Percentiles rank a stretch among this genome's conserved stretches.
Conservation (phyloP, 2,888 invertebrate species). For the Baronia brevicornis region DNA sequence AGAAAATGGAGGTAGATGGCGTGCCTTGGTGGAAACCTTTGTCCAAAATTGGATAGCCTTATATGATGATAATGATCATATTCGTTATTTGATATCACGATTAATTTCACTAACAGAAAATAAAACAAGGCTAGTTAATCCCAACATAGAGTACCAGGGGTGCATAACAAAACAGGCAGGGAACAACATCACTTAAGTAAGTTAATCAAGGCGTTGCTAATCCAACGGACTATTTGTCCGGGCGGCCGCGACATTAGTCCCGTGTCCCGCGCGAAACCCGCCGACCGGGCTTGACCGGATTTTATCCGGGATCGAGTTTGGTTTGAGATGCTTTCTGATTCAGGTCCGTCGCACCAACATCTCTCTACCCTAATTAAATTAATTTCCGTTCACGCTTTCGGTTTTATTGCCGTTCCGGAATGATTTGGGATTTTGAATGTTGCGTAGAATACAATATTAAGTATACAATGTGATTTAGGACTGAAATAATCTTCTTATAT, state of each 20-base stretch:
- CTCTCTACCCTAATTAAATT: no score
- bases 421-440: no score
- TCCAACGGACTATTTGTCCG: slow-evolving; percentile 57
- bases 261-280: slow-evolving; percentile 39
- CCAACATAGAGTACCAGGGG: slow-evolving; percentile 42
- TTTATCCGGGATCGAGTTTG: slow-evolving; percentile 38
- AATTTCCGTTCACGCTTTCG: no score
- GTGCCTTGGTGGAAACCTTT: no score
- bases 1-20: no score
- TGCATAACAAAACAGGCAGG: slow-evolving; percentile 56
- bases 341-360: slow-evolving; percentile 3
- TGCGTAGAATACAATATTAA: no score
- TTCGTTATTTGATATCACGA: no score
- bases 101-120: background rate
- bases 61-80: no score
- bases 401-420: no score
- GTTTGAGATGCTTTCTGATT: slow-evolving; percentile 22
- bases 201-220: slow-evolving; percentile 64
- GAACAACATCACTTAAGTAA: slow-evolving; percentile 46
- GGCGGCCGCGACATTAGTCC: slow-evolving; percentile 63
- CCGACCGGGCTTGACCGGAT: slow-evolving; percentile 30
- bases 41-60: no score
- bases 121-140: slow-evolving; percentile 11
- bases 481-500: no score
- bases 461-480: no score